phyloP scores from a whole-genome alignment of 1,140 invertebrate genomes.

The Penaeus vannamei region DNA sequence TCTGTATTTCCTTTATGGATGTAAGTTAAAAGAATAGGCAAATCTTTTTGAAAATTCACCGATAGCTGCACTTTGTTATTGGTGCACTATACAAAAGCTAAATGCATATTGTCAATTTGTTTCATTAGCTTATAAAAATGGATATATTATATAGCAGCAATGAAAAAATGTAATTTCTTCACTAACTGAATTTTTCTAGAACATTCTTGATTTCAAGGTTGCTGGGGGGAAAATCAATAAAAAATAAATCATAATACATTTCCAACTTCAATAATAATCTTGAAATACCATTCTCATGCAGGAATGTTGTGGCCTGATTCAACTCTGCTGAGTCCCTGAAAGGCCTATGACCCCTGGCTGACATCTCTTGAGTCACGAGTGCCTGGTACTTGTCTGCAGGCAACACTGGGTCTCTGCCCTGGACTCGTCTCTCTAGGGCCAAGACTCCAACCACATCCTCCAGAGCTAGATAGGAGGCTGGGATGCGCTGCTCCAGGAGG shows the following conservation, averaged over 20 bases:
- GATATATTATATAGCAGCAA: too few relatives aligned
- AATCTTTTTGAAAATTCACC: too few relatives aligned
- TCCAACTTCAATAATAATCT: not conserved
- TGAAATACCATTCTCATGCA: constrained; percentile 94
- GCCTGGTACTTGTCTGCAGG: constrained; percentile 87
- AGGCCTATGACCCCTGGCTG: constrained; percentile 77
- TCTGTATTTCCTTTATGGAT: too few relatives aligned
- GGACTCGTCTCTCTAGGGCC: constrained; percentile 78
- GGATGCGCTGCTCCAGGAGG: constrained; percentile 93
- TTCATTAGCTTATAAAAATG: too few relatives aligned
- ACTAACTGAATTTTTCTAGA: too few relatives aligned
- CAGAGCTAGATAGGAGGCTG: constrained; percentile 93
- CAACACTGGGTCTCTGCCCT: constrained; percentile 85
- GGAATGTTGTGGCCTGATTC: constrained; percentile 93
- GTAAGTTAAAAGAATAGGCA: too few relatives aligned
- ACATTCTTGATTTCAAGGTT: too few relatives aligned
- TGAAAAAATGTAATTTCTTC: too few relatives aligned
- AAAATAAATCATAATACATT: not conserved
- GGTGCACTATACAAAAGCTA: too few relatives aligned
- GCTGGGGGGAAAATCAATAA: not conserved
- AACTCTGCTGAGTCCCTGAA: constrained; percentile 92
- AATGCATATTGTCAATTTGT: too few relatives aligned
- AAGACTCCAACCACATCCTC: constrained; percentile 91
- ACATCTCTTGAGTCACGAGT: constrained; percentile 81
- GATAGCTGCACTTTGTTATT: too few relatives aligned